Base-by-base conservation (phyloP, 2,888 invertebrate species). In the Nudaria mundana region DNA sequence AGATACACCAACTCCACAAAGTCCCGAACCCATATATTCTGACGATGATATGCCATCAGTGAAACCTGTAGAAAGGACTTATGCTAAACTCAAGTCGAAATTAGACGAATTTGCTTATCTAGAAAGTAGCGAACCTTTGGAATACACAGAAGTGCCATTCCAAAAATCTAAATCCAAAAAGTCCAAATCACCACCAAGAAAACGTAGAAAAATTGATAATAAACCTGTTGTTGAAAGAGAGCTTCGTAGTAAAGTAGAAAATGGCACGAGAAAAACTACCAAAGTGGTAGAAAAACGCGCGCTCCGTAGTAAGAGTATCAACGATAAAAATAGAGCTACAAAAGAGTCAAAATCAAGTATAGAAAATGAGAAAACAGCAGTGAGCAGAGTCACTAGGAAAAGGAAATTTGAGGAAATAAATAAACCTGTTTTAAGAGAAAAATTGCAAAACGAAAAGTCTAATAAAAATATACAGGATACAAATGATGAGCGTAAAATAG, bases 261-360 rank as follows among this genome's bases (percentile, higher is more conserved):
- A 68, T n/a, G 49, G 53, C 1, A 66, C 51, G 20, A 46, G 28
- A 0, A 29, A 24, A 2, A 44, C 40, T 12, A 36, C 35, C 1
- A 48, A 63, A 41, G 41, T 55, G 8, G 51, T 51, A 2, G 57
- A 54, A 18, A 70, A 67, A 43, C 63, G 66, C 1, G 56, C 45
- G 3, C 47, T 66, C 1, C 56, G 55, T 18, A 68, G 56, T 28
- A 66, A 56, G 40, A 68, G 62, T 24, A 43, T 36, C 1, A 56
- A 56, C 3, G 66, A 74, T 2, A 71, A 71, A 37, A 70, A 62
- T 7, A 60, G 82, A 30, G 63, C 68, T 1, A 78, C 80, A 2
- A 87, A 87, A 43, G 87, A 88, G 47, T 87, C 87, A 0, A n/a
- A n/a, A n/a, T n/a, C n/a, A n/a, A n/a, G n/a, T n/a, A 87, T 87